Percentiles rank a stretch among this genome's conserved stretches.
Evolutionary conservation across 2,797 vertebrate species (phyloP).

Genomic region (Aldrovandia affinis): DNA sequence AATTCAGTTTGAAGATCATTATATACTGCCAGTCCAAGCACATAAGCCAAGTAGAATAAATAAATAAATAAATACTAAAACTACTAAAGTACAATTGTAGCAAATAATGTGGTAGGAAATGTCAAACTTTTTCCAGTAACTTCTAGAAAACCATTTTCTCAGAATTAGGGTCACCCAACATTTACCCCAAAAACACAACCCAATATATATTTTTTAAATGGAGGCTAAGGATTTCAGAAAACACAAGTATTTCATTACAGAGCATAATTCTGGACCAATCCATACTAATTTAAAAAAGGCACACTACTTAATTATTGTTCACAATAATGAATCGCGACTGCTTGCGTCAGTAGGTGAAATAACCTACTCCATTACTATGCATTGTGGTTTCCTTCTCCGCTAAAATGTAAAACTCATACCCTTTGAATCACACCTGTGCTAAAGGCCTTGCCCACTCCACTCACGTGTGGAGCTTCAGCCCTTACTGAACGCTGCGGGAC

Average conservation of each 20-base stretch:
- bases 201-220: not conserved
- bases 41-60: not conserved
- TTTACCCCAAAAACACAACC: not conserved
- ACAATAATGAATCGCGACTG: no score
- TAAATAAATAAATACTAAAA: not conserved
- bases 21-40: not conserved
- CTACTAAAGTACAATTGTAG: not conserved
- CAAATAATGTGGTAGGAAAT: not conserved
- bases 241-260: no score
- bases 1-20: not conserved
- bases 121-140: not conserved
- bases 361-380: no score
- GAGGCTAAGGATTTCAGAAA: not conserved
- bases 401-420: no score
- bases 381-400: no score
- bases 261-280: no score
- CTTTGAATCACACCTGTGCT: no score
- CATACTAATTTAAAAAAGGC: no score
- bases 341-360: no score
- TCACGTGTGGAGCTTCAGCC: not conserved
- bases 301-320: no score
- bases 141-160: not conserved
- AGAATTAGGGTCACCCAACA: no score
- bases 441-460: no score
- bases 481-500: not conserved